These are phyloP conservation scores for Cyprinodon diabolis DNA, from an alignment of 2,797 vertebrate genomes.

Conservation along the genomic window DNA sequence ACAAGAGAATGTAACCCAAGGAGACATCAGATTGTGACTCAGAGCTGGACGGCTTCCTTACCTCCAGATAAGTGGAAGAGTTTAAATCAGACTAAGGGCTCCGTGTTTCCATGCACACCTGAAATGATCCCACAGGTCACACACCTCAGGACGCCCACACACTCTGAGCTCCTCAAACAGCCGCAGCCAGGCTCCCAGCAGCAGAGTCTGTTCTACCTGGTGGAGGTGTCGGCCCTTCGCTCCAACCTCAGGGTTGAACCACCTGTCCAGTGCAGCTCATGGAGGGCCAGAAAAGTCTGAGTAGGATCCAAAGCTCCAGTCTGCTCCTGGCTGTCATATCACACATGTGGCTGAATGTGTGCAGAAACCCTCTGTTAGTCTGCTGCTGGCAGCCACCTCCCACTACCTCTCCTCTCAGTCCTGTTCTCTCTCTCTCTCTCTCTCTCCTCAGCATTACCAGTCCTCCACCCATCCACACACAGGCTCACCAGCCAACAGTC, in stretches of 20 bases:
- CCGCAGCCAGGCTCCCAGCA: constrained; percentile 4
- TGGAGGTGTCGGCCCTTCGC: constrained; percentile 22
- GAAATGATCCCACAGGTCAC: neutral
- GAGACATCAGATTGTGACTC: neutral
- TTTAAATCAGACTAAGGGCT: neutral
- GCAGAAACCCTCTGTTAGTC: constrained; percentile 62
- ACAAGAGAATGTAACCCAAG: constrained; percentile 2
- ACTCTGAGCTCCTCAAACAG: neutral
- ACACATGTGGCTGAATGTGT: constrained; percentile 56
- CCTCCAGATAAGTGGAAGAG: neutral
- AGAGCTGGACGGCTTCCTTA: neutral
- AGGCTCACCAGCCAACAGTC: constrained; percentile 25
- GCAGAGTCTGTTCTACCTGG: constrained; percentile 53
- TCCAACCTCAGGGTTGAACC: constrained; percentile 33
- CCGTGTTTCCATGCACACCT: neutral
- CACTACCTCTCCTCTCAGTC: constrained; percentile 35
- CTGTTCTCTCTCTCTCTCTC: constrained; percentile 12
- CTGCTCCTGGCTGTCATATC: constrained; percentile 40
- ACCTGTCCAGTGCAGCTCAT: constrained; percentile 20
- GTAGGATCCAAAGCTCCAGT: constrained; percentile 29
- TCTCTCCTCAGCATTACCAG: neutral
- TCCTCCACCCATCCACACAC: constrained; percentile 12
- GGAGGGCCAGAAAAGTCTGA: constrained; percentile 20
- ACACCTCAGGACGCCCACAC: neutral
- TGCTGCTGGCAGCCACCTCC: constrained; percentile 44